Base-by-base conservation (phyloP, 2,113 vertebrate genomes). In the Formicarius rufipectus region DNA sequence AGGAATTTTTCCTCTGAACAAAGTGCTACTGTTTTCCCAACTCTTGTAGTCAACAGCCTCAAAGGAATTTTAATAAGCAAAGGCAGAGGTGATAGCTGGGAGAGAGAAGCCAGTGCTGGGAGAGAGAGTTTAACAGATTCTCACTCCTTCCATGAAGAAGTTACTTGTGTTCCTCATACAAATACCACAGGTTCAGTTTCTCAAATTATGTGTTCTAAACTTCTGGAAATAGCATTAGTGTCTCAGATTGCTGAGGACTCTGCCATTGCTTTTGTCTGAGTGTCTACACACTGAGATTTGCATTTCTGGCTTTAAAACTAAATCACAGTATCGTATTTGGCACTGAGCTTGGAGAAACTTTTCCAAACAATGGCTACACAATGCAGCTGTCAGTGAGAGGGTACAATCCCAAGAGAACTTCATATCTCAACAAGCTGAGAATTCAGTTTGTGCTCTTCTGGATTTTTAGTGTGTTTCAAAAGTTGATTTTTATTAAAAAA, bases 281-380 rank as follows among this genome's bases (percentile, higher is more conserved):
- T 55, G 31, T 85, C 59, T 83, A 4, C 59, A 55, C n/a, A 42
- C 21, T 72, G 42, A 52, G 56, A 89, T 28, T 89, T 76, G 56
- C 60, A 78, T 81, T 96, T 86, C 39, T 89, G 64, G 50, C 47
- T 92, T 87, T 74, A 75, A 93, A 89, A 66, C 85, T 59, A 82
- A 68, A 76, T 90, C 35, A 44, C 17, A 66, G 35, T 24, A 17
- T 88, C 7, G 0, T 62, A 44, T 69, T 91, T 93, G 75, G 75
- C 78, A 88, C 42, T 77, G 42, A 66, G 12, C 47, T 94, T 81
- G 47, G 47, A 72, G 75, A 79, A 94, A 67, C 10, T 64, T 76
- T 84, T 92, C 63, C 74, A 84, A 80, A 83, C 71, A 58, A 77
- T 67, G 47, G 59, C 82, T 96, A 28, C 33, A n/a, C 40, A 91